Percentiles rank a stretch among this genome's conserved stretches.
Conservation (phyloP, 2,888 invertebrate genomes). For the Spodoptera littoralis region DNA sequence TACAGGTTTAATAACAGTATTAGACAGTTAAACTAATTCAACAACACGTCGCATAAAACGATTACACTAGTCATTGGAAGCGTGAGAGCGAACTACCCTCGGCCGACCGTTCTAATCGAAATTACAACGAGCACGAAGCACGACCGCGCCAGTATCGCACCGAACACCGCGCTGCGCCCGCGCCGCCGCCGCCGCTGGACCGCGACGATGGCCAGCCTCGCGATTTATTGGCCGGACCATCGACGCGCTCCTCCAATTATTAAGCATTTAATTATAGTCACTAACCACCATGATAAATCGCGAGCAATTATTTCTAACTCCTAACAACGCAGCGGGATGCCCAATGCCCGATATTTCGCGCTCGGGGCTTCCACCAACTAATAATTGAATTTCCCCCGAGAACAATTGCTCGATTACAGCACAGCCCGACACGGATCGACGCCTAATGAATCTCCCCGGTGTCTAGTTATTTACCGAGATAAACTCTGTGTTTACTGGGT, state of each 20-base stretch:
- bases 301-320: conserved; percentile 82
- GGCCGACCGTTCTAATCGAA: conserved; percentile 75
- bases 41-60: conserved; percentile 74
- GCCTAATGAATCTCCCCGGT: conserved; percentile 87
- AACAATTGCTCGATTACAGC: conserved; percentile 88
- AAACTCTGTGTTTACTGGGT: conserved; percentile 85
- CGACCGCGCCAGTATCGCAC: conserved; percentile 78
- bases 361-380: conserved; percentile 72
- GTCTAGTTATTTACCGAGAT: conserved; percentile 87
- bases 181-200: conserved; percentile 31
- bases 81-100: conserved; percentile 85
- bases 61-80: conserved; percentile 79
- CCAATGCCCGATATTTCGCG: conserved; percentile 79
- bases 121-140: conserved; percentile 82
- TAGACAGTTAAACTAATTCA: conserved; percentile 67
- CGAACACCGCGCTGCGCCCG: conserved; percentile 59
- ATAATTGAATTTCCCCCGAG: conserved; percentile 86
- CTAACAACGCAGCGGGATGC: conserved; percentile 80
- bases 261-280: conserved; percentile 84
- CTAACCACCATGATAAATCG: conserved; percentile 78
- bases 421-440: conserved; percentile 84
- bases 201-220: conserved; percentile 33
- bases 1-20: conserved; percentile 53
- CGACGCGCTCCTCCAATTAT: conserved; percentile 81
- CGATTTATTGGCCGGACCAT: conserved; percentile 77